These are phyloP conservation scores for Calameuta pallipes DNA, from an alignment of 2,888 invertebrate species.

Conservation along the genomic window DNA sequence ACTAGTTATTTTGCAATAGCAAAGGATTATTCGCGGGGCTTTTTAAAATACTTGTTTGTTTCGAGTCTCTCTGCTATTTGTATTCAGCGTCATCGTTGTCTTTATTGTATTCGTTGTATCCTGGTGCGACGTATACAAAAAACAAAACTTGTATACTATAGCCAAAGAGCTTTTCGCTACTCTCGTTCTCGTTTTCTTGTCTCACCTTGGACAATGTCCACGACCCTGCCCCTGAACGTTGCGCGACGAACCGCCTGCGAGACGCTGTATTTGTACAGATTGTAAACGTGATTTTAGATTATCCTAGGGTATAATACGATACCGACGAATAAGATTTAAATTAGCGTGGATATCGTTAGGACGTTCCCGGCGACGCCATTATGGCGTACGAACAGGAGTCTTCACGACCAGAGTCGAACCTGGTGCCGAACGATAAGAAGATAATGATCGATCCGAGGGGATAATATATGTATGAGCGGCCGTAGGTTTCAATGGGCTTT, in stretches of 20 bases:
- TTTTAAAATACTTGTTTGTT: neutral
- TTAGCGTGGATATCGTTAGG: neutral
- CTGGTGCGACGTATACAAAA: neutral
- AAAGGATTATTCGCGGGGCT: neutral
- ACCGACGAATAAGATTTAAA: neutral
- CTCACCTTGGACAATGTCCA: neutral
- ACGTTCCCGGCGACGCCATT: neutral
- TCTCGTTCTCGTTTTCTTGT: neutral
- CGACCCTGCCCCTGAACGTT: neutral
- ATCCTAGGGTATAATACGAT: neutral
- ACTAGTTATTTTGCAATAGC: neutral
- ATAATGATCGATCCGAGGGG: neutral
- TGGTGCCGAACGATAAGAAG: neutral
- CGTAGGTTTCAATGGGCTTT: constrained; percentile 15
- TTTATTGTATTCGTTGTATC: neutral
- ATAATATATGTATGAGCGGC: neutral
- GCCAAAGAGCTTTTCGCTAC: neutral
- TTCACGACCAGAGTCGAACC: neutral
- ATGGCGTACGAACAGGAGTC: no score
- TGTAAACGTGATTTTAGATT: neutral
- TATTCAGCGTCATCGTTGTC: neutral
- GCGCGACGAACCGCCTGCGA: neutral
- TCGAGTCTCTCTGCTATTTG: neutral
- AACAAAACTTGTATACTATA: neutral
- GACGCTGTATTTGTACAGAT: neutral